Evolutionary conservation across 2,797 vertebrate genomes (phyloP), one percentile per base, ranked within the genome.

Genomic region (Ataeniobius toweri): DNA sequence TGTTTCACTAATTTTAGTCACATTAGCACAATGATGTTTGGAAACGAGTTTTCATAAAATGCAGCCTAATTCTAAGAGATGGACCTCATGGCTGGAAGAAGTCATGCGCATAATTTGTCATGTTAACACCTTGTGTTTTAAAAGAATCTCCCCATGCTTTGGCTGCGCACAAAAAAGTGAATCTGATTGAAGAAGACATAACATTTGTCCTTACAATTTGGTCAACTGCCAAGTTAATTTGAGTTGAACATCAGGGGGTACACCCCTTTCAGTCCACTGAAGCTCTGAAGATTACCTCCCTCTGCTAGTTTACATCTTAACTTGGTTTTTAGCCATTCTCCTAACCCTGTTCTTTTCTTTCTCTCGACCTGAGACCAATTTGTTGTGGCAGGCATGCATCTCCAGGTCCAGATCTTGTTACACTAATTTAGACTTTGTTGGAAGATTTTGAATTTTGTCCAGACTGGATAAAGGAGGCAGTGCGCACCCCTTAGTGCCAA

Each of bases 391-490:
- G 92, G 89, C 92, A 68, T 90, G 93, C 82, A 77, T 95, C 93
- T 94, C 90, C 83, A 89, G 87, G 93, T 94, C 92, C 89, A 94
- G 92, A 95, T 95, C 93, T 91, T 92, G 91, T 96, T 95, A 94
- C 94, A 93, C 91, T 92, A 94, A 94, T 95, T 93, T 94, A 85
- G 92, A 90, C 90, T 90, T 94, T 94, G 93, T 88, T 87, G 69
- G 83, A 91, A 90, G 89, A 89, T 94, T 94, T 90, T 95, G 94
- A 93, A 91, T 74, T 73, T 31, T 22, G 50, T 95, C 94, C 95
- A 95, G 92, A 91, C 91, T 90, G 89, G 93, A 94, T 90, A 94
- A 88, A 88, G 61, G 74, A 90, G 85, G 90, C 80, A 84, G 84
- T 48, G 84, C 86, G 88, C 86, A 88, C 91, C 85, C 91, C 86